These are phyloP conservation scores for Diachrysia chrysitis DNA, from an alignment of 2,888 invertebrate genomes.

Conservation along the genomic window DNA sequence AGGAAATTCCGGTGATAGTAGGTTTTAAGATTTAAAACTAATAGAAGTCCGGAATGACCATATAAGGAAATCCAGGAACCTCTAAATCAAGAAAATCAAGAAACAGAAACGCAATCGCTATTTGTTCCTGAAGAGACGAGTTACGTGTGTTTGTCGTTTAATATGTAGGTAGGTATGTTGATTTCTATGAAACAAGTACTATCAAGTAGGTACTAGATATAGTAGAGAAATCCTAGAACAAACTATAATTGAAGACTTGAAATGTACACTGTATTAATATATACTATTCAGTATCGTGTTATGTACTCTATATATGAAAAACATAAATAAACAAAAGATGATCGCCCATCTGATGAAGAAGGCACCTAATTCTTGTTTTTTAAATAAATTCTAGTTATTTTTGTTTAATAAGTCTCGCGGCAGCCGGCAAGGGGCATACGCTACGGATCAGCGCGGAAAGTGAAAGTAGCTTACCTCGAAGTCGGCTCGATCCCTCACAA, in stretches of 20 bases:
- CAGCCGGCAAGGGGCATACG: constrained; percentile 60
- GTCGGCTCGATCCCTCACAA: constrained; percentile 82
- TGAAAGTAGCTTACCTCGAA: constrained; percentile 88
- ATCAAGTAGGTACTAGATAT: too few species aligned
- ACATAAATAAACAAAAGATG: neutral
- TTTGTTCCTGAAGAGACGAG: constrained; percentile 3
- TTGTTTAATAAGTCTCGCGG: constrained; percentile 31
- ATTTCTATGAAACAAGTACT: neutral
- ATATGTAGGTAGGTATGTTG: neutral
- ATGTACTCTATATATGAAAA: too few species aligned
- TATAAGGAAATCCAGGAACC: neutral
- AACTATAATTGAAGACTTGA: too few species aligned
- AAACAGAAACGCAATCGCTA: neutral
- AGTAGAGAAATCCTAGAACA: too few species aligned
- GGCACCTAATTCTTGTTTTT: constrained; percentile 7
- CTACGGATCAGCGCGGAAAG: constrained; percentile 70
- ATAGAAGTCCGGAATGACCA: neutral
- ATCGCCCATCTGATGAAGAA: neutral
- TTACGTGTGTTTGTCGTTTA: neutral
- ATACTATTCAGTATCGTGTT: too few species aligned
- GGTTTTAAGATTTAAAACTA: neutral
- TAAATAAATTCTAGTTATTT: constrained; percentile 31
- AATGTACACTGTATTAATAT: too few species aligned
- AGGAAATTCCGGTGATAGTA: neutral
- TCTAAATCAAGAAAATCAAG: neutral